Evolutionary conservation across 2,113 vertebrate species (phyloP).

Genomic region (Tragelaphus strepsiceros): DNA sequence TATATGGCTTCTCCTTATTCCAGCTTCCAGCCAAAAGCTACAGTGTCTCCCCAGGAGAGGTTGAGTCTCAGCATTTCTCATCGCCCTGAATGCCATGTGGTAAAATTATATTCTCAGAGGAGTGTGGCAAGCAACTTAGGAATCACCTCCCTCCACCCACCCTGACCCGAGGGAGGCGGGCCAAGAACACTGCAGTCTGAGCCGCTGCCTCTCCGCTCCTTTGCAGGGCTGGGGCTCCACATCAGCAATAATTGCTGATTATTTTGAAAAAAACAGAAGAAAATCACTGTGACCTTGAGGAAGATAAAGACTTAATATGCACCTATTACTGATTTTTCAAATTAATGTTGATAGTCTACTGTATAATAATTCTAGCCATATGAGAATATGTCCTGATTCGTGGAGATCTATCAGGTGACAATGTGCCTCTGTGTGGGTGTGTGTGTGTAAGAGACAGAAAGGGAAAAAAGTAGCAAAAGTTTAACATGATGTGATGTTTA

Average conservation of each 20-base stretch:
- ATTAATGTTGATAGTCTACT: background rate
- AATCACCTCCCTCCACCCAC: too few species aligned
- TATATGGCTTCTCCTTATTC: background rate
- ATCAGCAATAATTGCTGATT: background rate
- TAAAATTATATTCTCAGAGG: background rate
- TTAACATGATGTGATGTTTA: background rate
- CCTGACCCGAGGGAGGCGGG: fast-evolving
- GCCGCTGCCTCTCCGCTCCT: fast-evolving
- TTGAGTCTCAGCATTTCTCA: background rate
- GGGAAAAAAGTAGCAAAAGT: background rate
- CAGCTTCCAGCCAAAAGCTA: background rate
- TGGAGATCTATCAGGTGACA: background rate
- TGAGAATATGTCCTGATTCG: background rate
- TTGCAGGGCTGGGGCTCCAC: background rate
- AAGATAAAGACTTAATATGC: background rate
- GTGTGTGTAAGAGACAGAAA: background rate
- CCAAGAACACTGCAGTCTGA: too few species aligned
- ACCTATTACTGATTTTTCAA: background rate
- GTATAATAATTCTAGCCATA: background rate
- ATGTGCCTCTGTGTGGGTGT: background rate
- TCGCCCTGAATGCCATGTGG: background rate
- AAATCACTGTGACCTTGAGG: background rate
- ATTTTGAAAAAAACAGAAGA: background rate
- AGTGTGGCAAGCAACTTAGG: background rate
- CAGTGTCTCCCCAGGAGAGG: background rate